Evolutionary conservation across 2,797 vertebrate genomes (phyloP), one percentile per base, ranked within the genome.

Genomic region (Gallinago nigripennis): DNA sequence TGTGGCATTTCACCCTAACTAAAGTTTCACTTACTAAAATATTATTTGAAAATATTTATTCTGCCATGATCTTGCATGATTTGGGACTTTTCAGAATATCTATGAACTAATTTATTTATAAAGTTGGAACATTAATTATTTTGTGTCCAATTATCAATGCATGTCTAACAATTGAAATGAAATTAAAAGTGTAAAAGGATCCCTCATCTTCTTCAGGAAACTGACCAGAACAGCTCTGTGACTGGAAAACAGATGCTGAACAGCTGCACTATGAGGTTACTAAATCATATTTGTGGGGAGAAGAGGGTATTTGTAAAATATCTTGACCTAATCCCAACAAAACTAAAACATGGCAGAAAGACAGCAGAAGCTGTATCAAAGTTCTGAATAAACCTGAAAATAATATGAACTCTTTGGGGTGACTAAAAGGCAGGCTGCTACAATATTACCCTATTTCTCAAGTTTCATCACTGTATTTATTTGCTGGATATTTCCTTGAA

Each of bases 121-220:
- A 56, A 39, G 6, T 4, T 72, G 45, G 70, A 95, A 97, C 91
- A 97, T 96, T 97, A 92, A 97, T 97, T 97, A 98, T 97, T 90
- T 97, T 97, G 96, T 96, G 91, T 96, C 94, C 39, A 97, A 95
- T 75, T 70, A 97, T 64, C 70, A 95, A 69, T 69, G 46, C 43
- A 90, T 54, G 50, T 91, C 30, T 89, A 95, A 92, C 23, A 94
- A 93, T 63, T 92, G 86, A 65, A 85, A 97, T 82, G 5, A 95
- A 97, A 97, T 95, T 95, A 84, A 93, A 96, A 61, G 33, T 90
- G 43, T 71, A 90, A 88, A 95, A 94, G 17, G 21, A 91, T 76
- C 58, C 60, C 28, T 96, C 30, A 56, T 86, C 93, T 97, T 88
- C 90, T 92, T 92, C 92, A 92, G 54, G 18, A 95, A 97, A 94